Evolutionary conservation across 2,113 vertebrate genomes (phyloP), one percentile per base, ranked within the genome.

Genomic region (Heterotilapia buettikoferi): DNA sequence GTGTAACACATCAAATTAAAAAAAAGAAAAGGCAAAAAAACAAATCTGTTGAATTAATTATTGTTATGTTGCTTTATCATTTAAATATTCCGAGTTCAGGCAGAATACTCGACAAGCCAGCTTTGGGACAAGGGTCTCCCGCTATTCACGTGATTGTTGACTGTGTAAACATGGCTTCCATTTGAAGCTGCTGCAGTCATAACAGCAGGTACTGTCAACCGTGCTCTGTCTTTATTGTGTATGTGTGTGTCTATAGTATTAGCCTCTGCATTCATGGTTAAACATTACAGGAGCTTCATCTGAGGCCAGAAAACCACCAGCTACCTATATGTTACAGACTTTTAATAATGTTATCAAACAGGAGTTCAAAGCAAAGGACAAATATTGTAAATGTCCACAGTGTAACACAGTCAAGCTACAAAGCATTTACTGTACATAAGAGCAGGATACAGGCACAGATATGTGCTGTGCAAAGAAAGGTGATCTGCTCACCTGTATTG

Each of bases 401-500:
- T 26, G 82, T 59, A 40, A 56, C 19, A 13, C 5, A 38, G 43
- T 79, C 6, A 40, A 81, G 16, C 83, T 68, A 26, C 13, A 29
- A 19, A 26, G 29, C 54, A 57, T 87, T 90, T 83, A 33, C 21
- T 9, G 47, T 71, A 24, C 12, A n/a, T 82, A 9, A 38, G 31
- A 47, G 52, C 21, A 31, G 57, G 78, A 50, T 50, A 52, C 45
- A 73, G 68, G 13, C 63, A 61, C 50, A 56, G 56, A 45, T 71
- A 80, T 38, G 82, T 87, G 63, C 57, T 83, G 83, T 82, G 63
- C 78, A 83, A 19, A 66, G 81, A 78, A 92, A 92, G 90, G 93
- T 94, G 91, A 94, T 94, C 90, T 26, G 85, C 84, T 88, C 92
- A 89, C 78, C 91, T 93, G 92, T 93, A 71, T 95, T 89, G 88